Evolutionary conservation across 2,113 vertebrate genomes (phyloP).

Genomic region (Vulpes lagopus): DNA sequence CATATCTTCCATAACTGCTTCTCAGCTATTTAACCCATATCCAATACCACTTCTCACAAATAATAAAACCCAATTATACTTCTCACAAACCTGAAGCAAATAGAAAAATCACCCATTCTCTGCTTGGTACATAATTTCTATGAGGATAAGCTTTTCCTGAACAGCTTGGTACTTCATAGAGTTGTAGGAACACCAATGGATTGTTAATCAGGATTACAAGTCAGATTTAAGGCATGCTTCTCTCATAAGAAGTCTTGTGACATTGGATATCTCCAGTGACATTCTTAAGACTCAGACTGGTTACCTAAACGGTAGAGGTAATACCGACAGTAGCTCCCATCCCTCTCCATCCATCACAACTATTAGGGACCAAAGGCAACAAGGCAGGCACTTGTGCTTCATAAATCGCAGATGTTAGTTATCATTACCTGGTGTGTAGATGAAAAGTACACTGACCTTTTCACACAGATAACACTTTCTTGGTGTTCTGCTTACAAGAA

Average conservation of each 20-base stretch:
- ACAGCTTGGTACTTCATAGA: background rate
- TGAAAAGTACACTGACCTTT: background rate
- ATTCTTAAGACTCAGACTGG: background rate
- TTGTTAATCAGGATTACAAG: background rate
- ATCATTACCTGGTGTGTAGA: background rate
- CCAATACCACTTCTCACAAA: background rate
- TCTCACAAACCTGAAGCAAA: conserved; percentile 23
- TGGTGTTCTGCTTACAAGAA: background rate
- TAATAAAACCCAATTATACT: background rate
- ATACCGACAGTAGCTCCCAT: fast-evolving
- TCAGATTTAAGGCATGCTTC: background rate
- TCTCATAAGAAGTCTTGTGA: background rate
- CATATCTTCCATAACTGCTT: background rate
- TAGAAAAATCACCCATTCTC: background rate
- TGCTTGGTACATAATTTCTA: background rate
- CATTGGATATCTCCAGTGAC: background rate
- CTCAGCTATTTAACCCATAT: background rate
- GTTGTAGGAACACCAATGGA: background rate
- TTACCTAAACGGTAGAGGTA: background rate
- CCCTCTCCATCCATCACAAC: background rate
- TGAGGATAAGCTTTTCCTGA: background rate
- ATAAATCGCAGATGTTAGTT: background rate
- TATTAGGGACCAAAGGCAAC: background rate
- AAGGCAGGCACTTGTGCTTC: background rate
- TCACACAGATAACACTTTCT: background rate